Conservation (phyloP, 2,888 invertebrate species). For the Autographa gamma region DNA sequence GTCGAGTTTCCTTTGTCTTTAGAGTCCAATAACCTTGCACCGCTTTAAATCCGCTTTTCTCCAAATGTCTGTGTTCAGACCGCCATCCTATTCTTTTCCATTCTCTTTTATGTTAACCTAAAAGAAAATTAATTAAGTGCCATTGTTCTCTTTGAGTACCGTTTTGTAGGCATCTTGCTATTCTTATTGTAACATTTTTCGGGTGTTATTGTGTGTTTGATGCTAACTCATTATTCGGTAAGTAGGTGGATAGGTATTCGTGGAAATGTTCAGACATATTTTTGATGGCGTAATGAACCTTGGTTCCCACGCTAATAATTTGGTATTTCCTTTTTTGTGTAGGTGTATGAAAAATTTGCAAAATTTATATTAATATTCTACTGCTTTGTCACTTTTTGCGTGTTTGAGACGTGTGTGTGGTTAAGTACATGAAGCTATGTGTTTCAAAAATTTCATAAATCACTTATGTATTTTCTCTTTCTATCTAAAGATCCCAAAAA, state of each 20-base stretch:
- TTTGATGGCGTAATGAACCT: neutral
- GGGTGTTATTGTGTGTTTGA: constrained; percentile 31
- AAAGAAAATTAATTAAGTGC: constrained; percentile 85
- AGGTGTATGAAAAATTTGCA: neutral
- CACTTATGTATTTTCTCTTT: too few relatives aligned
- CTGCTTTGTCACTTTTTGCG: too few relatives aligned
- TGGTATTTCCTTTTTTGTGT: neutral
- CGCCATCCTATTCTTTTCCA: constrained; percentile 71
- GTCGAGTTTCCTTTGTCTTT: constrained; percentile 32
- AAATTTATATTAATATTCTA: too few relatives aligned
- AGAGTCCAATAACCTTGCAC: constrained; percentile 64
- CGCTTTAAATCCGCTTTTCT: constrained; percentile 77
- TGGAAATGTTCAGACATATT: neutral
- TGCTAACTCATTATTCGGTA: constrained; percentile 39
- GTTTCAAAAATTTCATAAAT: too few relatives aligned
- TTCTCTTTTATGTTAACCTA: constrained; percentile 75
- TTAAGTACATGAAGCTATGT: too few relatives aligned
- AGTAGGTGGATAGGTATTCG: constrained; percentile 26
- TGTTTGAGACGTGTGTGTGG: too few relatives aligned
- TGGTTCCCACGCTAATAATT: neutral
- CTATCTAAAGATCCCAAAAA: too few relatives aligned
- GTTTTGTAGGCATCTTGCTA: constrained; percentile 71
- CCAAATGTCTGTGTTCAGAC: constrained; percentile 72
- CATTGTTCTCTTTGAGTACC: constrained; percentile 75
- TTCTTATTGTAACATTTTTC: constrained; percentile 57